These are phyloP conservation scores for Stratiomys singularior DNA, from an alignment of 2,888 invertebrate genomes.

Conservation along the genomic window DNA sequence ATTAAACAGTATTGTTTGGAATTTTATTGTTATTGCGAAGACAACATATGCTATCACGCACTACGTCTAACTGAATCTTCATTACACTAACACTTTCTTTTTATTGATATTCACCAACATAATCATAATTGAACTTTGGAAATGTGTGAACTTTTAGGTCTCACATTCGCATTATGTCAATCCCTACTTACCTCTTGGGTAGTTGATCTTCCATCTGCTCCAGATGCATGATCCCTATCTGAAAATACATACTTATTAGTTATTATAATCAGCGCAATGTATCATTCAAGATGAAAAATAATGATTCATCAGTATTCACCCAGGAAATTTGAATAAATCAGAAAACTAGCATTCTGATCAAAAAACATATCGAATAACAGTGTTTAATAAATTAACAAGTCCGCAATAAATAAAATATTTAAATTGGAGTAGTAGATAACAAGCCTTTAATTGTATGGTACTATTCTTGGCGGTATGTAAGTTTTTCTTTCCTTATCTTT, in stretches of 20 bases:
- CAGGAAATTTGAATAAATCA: neutral
- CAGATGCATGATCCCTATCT: slow-evolving; percentile 48
- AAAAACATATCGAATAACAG: slow-evolving; percentile 18
- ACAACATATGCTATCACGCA: no score
- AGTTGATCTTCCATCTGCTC: slow-evolving; percentile 48
- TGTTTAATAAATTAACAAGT: neutral
- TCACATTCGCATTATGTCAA: no score
- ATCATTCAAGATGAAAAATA: neutral
- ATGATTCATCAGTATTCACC: slow-evolving; percentile 8
- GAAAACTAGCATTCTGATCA: slow-evolving; percentile 2
- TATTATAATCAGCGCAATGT: no score
- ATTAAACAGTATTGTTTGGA: no score
- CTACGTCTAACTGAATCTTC: no score
- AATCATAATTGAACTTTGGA: no score
- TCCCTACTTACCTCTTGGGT: slow-evolving; percentile 48
- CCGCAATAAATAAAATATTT: neutral
- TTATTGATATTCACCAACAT: no score
- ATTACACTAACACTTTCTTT: no score
- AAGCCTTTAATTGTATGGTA: neutral
- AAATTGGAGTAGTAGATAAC: neutral
- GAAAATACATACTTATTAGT: neutral
- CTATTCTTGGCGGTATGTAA: neutral
- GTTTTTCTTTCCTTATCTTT: neutral
- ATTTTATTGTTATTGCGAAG: no score
- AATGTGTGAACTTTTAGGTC: no score